These are phyloP conservation scores for Volucella bombylans DNA, from an alignment of 2,888 invertebrate genomes.

Conservation along the genomic window DNA sequence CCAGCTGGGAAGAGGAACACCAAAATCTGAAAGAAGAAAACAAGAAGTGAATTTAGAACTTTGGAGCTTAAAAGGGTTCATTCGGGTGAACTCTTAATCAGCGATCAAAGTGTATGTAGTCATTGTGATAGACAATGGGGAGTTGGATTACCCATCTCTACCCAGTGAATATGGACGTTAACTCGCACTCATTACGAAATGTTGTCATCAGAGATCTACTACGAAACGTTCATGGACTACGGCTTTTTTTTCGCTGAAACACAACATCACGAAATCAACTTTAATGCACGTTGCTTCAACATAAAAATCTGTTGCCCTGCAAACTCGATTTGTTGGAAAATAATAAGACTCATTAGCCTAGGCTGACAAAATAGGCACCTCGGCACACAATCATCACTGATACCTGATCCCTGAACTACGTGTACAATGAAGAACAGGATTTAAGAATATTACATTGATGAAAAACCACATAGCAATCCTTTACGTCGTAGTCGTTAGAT, in stretches of 20 bases:
- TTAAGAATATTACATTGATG: too few relatives aligned
- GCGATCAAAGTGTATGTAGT: conserved; percentile 86
- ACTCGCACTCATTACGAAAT: conserved; percentile 79
- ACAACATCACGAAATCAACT: too few relatives aligned
- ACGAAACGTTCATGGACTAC: conserved; percentile 13
- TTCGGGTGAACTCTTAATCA: conserved; percentile 79
- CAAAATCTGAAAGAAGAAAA: conserved; percentile 86
- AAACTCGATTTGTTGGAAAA: too few relatives aligned
- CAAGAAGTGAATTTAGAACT: conserved; percentile 4
- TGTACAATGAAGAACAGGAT: too few relatives aligned
- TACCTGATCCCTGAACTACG: too few relatives aligned
- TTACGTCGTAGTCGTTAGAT: too few relatives aligned
- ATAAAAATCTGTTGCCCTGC: too few relatives aligned
- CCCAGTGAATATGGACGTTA: conserved; percentile 77
- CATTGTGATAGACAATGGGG: conserved; percentile 82
- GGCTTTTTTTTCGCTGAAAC: background rate
- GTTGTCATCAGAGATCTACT: conserved; percentile 75
- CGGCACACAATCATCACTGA: too few relatives aligned
- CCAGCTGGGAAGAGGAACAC: conserved; percentile 98
- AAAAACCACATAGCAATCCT: too few relatives aligned
- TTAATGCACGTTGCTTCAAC: too few relatives aligned
- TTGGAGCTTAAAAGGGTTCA: background rate
- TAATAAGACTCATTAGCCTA: too few relatives aligned
- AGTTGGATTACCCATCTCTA: conserved; percentile 15
- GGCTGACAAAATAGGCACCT: too few relatives aligned